A percentile compares a stretch with the other conserved stretches of the same genome.
Conservation (phyloP, 2,113 vertebrate species). For the Scomber colias region DNA sequence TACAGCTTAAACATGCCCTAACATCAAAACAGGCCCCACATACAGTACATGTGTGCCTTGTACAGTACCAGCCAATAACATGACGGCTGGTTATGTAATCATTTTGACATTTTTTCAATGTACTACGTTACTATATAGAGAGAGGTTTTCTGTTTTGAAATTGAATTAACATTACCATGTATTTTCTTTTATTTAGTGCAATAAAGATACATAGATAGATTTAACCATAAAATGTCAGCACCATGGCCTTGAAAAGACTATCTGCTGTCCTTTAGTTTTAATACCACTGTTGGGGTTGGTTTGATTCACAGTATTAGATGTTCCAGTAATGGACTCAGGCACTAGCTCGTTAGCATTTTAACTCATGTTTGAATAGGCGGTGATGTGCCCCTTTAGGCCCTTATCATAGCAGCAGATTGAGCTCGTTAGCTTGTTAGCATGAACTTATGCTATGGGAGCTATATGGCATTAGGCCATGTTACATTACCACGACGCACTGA, state of each 20-base stretch:
- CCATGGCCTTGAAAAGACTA: not conserved
- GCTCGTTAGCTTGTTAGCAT: slow-evolving; percentile 74
- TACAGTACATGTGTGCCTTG: not conserved
- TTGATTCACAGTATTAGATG: slow-evolving; percentile 53
- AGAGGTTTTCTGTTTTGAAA: too few relatives aligned
- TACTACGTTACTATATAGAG: too few relatives aligned
- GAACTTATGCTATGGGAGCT: slow-evolving; percentile 71
- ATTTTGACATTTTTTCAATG: too few relatives aligned
- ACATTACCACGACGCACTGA: slow-evolving; percentile 64
- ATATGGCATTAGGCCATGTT: slow-evolving; percentile 73
- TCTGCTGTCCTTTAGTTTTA: not conserved
- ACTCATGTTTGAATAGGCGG: slow-evolving; percentile 58
- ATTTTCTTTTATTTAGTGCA: not conserved
- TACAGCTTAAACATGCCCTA: too few relatives aligned
- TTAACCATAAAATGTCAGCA: not conserved
- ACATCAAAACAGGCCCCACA: not conserved
- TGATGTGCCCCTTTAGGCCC: slow-evolving; percentile 54
- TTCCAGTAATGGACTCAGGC: slow-evolving; percentile 53
- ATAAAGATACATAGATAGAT: not conserved
- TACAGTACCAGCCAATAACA: not conserved
- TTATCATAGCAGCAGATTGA: slow-evolving; percentile 66
- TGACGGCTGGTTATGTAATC: too few relatives aligned
- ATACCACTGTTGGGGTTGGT: slow-evolving; percentile 6
- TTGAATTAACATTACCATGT: too few relatives aligned
- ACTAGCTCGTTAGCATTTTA: slow-evolving; percentile 63